These are phyloP conservation scores for Trichonephila clavipes DNA, from an alignment of 1,140 invertebrate species.

Conservation along the genomic window DNA sequence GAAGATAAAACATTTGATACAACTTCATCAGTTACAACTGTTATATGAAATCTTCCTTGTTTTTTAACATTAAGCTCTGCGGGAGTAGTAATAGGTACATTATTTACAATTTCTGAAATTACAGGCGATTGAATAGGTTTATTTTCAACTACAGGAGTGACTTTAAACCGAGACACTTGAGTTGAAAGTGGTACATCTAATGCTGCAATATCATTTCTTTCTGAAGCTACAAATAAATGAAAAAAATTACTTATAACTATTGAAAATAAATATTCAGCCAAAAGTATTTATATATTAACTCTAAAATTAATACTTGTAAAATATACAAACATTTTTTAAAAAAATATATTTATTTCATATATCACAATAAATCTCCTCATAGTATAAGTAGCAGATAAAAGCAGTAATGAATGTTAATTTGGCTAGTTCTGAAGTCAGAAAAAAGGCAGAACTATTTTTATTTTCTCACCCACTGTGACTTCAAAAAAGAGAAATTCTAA, in stretches of 20 bases:
- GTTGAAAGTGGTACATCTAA: not conserved
- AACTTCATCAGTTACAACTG: conserved; percentile 57
- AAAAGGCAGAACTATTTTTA: no score
- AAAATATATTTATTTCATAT: no score
- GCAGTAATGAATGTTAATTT: no score
- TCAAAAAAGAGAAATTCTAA: no score
- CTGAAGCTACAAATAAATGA: not conserved
- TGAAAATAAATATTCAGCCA: no score
- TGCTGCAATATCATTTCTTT: not conserved
- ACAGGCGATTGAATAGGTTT: not conserved
- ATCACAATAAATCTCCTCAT: no score
- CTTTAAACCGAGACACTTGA: conserved; percentile 69
- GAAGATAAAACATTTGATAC: not conserved
- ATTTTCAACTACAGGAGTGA: conserved; percentile 66
- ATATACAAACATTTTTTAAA: no score
- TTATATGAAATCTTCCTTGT: conserved; percentile 73
- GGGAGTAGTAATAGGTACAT: not conserved
- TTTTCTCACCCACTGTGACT: no score
- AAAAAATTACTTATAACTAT: not conserved
- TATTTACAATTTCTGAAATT: not conserved
- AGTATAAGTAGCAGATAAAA: no score
- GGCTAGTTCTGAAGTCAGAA: no score
- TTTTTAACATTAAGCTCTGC: conserved; percentile 56
- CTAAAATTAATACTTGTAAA: not conserved
- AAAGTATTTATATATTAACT: no score